A percentile compares a stretch with the other conserved stretches of the same genome.
Evolutionary conservation across 2,113 vertebrate species (phyloP).

Genomic region (Pitta sordida): DNA sequence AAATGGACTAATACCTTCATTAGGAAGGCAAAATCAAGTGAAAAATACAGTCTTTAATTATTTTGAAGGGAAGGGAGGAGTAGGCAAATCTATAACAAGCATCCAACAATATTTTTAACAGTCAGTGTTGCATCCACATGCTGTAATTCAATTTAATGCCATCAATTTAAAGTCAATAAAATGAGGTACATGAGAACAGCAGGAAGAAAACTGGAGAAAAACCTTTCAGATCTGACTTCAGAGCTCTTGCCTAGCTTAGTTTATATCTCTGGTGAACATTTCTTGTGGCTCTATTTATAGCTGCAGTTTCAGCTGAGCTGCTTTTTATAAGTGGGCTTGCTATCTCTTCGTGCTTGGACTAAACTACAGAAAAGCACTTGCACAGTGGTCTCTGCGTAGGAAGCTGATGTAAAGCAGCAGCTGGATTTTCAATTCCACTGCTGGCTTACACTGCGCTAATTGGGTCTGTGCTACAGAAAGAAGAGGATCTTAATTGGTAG

Average conservation of each 20-base stretch:
- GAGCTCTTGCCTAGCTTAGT: neutral
- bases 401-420: slow-evolving; percentile 6
- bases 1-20: neutral
- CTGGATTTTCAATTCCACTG: neutral
- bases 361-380: neutral
- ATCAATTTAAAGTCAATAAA: neutral
- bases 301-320: slow-evolving; percentile 2
- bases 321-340: slow-evolving; percentile 8
- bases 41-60: neutral
- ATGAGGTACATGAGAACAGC: neutral
- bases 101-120: neutral
- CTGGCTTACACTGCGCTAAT: fast-evolving
- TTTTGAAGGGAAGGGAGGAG: neutral
- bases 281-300: slow-evolving; percentile 3
- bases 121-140: neutral
- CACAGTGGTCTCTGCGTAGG: neutral
- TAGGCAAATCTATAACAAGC: neutral
- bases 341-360: neutral
- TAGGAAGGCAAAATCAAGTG: neutral
- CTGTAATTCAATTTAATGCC: neutral
- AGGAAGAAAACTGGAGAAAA: neutral
- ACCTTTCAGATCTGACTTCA: neutral
- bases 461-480: neutral
- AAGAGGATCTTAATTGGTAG: neutral
- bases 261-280: neutral